Conservation (phyloP, 1,140 invertebrate genomes). For the Megalopta genalis region DNA sequence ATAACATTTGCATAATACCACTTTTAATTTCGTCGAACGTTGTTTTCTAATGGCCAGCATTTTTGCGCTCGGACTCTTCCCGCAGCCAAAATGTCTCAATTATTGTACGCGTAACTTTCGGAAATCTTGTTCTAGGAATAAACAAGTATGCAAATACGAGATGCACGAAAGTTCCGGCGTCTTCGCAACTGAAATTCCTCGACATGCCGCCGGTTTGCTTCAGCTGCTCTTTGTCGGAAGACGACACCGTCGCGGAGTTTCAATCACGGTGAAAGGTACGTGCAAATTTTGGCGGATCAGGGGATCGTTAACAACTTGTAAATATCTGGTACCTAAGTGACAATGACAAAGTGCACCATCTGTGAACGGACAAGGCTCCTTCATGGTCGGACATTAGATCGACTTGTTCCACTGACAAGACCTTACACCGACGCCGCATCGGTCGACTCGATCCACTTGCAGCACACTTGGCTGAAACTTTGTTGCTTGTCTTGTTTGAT, state of each 20-base stretch:
- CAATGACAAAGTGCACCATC: constrained; percentile 45
- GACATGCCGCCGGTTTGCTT: not conserved
- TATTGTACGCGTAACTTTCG: too few species aligned
- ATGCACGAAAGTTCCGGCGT: too few species aligned
- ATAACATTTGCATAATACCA: too few species aligned
- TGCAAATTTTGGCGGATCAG: constrained; percentile 11
- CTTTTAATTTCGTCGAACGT: too few species aligned
- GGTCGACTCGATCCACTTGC: constrained; percentile 16
- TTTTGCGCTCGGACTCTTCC: too few species aligned
- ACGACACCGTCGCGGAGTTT: not conserved
- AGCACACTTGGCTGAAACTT: constrained; percentile 11
- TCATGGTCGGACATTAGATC: constrained; percentile 33
- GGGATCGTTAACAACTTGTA: constrained; percentile 49
- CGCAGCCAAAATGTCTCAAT: too few species aligned
- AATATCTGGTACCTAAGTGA: constrained; percentile 44
- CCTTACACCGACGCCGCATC: not conserved
- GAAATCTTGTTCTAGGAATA: too few species aligned
- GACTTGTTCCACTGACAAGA: constrained; percentile 39
- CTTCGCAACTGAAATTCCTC: not conserved
- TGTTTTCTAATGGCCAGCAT: too few species aligned
- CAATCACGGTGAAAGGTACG: not conserved
- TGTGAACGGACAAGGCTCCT: constrained; percentile 10
- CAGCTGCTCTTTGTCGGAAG: not conserved
- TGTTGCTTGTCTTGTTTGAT: constrained; percentile 1
- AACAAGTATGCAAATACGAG: too few species aligned